Evolutionary conservation across 2,888 invertebrate species (phyloP).

Genomic region (Tenthredo notha): DNA sequence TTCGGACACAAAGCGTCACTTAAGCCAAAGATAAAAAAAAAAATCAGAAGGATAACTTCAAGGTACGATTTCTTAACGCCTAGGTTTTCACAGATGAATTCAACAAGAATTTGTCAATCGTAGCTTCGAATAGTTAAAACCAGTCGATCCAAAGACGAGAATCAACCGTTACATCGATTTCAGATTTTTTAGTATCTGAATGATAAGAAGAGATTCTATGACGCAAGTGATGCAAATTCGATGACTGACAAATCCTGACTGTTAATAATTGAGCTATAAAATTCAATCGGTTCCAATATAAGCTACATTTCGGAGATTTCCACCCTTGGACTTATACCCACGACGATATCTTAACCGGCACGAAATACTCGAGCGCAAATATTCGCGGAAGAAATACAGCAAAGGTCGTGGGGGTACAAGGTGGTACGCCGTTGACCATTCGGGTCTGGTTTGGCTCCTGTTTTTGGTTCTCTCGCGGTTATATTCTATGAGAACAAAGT

Average conservation of each 20-base stretch:
- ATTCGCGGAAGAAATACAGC: background rate
- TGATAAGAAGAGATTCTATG: too few species aligned
- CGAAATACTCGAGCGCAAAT: background rate
- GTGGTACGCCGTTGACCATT: background rate
- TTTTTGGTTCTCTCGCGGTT: conserved; percentile 16
- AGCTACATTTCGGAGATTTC: background rate
- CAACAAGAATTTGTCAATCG: background rate
- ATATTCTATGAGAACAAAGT: conserved; percentile 61
- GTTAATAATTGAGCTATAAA: background rate
- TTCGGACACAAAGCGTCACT: background rate
- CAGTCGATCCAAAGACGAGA: too few species aligned
- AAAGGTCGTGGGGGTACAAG: conserved; percentile 20
- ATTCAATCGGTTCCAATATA: background rate
- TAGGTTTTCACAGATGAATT: background rate
- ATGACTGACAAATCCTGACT: background rate
- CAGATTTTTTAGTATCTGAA: too few species aligned
- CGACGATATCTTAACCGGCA: background rate
- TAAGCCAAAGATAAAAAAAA: background rate
- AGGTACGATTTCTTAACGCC: background rate
- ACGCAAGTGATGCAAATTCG: too few species aligned
- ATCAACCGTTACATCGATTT: too few species aligned
- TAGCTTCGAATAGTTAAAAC: too few species aligned
- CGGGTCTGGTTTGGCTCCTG: conserved; percentile 7
- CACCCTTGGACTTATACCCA: background rate
- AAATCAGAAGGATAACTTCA: background rate